These are phyloP conservation scores for Melanotaenia pygmaea DNA, from an alignment of 2,797 vertebrate genomes.

Conservation along the genomic window DNA sequence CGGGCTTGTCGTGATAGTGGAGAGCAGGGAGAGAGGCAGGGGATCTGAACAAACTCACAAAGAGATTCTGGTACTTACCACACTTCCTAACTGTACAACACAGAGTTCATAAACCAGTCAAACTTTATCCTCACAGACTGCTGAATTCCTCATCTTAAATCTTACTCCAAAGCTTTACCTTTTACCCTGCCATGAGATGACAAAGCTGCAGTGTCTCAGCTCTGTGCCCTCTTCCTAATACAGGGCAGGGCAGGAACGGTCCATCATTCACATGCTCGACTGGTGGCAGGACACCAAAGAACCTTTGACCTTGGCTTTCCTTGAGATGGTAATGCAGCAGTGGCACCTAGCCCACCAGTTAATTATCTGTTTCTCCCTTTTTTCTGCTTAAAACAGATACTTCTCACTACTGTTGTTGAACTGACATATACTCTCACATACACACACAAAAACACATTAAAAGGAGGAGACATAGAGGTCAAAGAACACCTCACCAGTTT, in stretches of 20 bases:
- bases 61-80: slow-evolving; percentile 49
- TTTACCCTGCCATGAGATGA: slow-evolving; percentile 52
- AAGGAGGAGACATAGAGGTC: slow-evolving; percentile 66
- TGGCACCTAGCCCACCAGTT: slow-evolving; percentile 70
- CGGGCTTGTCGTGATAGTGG: slow-evolving; percentile 45
- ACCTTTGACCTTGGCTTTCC: slow-evolving; percentile 71
- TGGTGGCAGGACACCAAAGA: slow-evolving; percentile 33
- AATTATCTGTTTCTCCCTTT: slow-evolving; percentile 64
- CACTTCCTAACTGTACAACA: slow-evolving; percentile 49
- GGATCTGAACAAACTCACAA: slow-evolving; percentile 41
- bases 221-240: slow-evolving; percentile 33
- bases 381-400: slow-evolving; percentile 52
- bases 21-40: slow-evolving; percentile 31
- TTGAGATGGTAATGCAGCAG: slow-evolving; percentile 62
- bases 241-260: slow-evolving; percentile 19
- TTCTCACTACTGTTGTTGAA: slow-evolving; percentile 22
- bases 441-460: slow-evolving; percentile 22
- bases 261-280: slow-evolving; percentile 55
- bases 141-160: slow-evolving; percentile 63
- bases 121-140: slow-evolving; percentile 47
- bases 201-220: slow-evolving; percentile 51
- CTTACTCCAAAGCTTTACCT: slow-evolving; percentile 50
- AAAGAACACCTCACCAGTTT: slow-evolving; percentile 60
- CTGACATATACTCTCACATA: slow-evolving; percentile 22
- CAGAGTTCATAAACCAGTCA: slow-evolving; percentile 51